Evolutionary conservation across 2,113 vertebrate species (phyloP).

Genomic region (Nesogale talazaci): DNA sequence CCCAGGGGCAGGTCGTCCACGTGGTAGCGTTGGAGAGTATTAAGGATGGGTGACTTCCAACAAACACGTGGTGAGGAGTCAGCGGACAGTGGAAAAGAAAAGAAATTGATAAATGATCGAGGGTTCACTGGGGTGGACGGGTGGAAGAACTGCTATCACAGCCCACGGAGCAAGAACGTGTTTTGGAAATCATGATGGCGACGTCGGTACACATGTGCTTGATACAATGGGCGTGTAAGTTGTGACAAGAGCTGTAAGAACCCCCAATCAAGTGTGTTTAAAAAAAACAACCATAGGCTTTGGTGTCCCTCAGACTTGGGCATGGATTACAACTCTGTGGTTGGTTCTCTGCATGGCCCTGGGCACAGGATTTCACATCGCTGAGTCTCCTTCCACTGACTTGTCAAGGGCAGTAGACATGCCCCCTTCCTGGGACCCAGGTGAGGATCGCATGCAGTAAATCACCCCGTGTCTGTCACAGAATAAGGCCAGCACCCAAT

Average conservation of each 20-base stretch:
- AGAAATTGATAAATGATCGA: too few relatives aligned
- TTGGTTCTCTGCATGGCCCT: not conserved
- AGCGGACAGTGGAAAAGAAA: too few relatives aligned
- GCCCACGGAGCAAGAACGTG: too few relatives aligned
- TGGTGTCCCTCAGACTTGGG: not conserved
- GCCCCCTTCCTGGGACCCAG: not conserved
- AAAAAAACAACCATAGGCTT: not conserved
- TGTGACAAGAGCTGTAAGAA: too few relatives aligned
- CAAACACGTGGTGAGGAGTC: too few relatives aligned
- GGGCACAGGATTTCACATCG: not conserved
- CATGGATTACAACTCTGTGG: not conserved
- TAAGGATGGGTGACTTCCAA: not conserved
- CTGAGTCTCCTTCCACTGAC: not conserved
- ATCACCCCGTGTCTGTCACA: not conserved
- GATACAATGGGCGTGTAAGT: too few relatives aligned
- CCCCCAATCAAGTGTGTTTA: too few relatives aligned
- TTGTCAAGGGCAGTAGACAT: not conserved
- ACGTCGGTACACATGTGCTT: too few relatives aligned
- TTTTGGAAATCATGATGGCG: too few relatives aligned
- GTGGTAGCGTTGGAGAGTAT: not conserved
- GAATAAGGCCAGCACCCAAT: not conserved
- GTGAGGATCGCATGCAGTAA: not conserved
- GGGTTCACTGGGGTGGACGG: too few relatives aligned
- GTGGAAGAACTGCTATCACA: too few relatives aligned
- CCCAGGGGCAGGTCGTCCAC: not conserved